Evolutionary conservation across 2,797 vertebrate genomes (phyloP).

Genomic region (Merluccius polli): DNA sequence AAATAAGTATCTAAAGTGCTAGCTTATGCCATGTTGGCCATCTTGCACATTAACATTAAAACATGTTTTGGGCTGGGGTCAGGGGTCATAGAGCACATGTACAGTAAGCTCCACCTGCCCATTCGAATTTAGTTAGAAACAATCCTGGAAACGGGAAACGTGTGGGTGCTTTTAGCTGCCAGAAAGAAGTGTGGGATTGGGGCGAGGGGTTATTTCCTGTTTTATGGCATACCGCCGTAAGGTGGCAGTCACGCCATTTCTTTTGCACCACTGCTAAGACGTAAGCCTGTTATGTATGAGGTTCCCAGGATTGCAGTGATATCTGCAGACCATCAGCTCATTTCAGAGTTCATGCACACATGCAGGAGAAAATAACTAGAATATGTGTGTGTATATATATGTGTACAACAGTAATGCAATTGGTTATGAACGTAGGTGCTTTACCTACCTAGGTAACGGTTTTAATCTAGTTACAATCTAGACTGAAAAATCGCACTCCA

Average conservation of each 20-base stretch:
- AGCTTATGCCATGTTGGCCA: not conserved
- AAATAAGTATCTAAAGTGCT: conserved; percentile 1
- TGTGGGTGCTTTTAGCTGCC: not conserved
- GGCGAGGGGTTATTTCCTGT: not conserved
- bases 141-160: not conserved
- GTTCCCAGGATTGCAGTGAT: conserved; percentile 39
- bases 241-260: conserved; percentile 45
- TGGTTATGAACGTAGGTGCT: not conserved
- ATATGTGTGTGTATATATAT: not conserved
- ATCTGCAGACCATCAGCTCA: conserved; percentile 31
- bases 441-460: no score
- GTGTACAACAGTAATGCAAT: not conserved
- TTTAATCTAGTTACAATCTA: not conserved
- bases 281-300: conserved; percentile 21
- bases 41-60: no score
- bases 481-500: not conserved
- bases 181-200: not conserved
- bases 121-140: not conserved
- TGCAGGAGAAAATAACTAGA: not conserved
- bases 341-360: conserved; percentile 25
- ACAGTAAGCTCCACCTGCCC: not conserved
- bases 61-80: not conserved
- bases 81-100: not conserved
- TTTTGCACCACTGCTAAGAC: conserved; percentile 48
- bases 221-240: conserved; percentile 33